Percentiles rank a stretch among this genome's conserved stretches.
Evolutionary conservation across 1,140 invertebrate species (phyloP).

Genomic region (Ceratina calcarata): DNA sequence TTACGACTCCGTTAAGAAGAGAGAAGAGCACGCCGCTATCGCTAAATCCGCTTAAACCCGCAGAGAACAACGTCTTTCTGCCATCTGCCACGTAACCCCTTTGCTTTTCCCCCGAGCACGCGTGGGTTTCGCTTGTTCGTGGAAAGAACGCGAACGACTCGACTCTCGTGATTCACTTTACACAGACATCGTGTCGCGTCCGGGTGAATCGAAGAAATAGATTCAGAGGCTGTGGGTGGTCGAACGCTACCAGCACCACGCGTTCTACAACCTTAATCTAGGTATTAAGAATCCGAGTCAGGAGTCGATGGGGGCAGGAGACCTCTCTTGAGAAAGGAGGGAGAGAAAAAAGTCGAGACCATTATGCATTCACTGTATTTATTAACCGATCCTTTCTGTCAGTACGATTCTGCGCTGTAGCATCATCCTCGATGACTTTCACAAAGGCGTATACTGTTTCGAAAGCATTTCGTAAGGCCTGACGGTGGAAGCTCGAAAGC

Average conservation of each 20-base stretch:
- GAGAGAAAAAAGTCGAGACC: constrained; percentile 8
- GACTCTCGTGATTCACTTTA: constrained; percentile 41
- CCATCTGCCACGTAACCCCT: background rate
- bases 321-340: background rate
- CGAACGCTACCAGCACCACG: constrained; percentile 23
- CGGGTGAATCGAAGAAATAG: constrained; percentile 35
- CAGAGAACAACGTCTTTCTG: background rate
- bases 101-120: background rate
- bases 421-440: constrained; percentile 31
- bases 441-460: constrained; percentile 30
- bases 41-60: constrained; percentile 17
- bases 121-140: background rate
- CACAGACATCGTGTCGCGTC: background rate
- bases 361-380: constrained; percentile 10
- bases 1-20: constrained; percentile 17
- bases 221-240: constrained; percentile 47
- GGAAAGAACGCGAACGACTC: constrained; percentile 13
- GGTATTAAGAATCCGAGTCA: constrained; percentile 43
- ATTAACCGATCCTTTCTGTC: constrained; percentile 11
- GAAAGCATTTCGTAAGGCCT: constrained; percentile 18
- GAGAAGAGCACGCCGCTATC: constrained; percentile 34
- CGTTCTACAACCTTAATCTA: constrained; percentile 44
- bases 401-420: background rate
- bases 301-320: background rate
- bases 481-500: background rate